Percentiles rank a stretch among this genome's conserved stretches.
Conservation (phyloP, 2,113 vertebrate species). For the Daphoenositta chrysoptera region DNA sequence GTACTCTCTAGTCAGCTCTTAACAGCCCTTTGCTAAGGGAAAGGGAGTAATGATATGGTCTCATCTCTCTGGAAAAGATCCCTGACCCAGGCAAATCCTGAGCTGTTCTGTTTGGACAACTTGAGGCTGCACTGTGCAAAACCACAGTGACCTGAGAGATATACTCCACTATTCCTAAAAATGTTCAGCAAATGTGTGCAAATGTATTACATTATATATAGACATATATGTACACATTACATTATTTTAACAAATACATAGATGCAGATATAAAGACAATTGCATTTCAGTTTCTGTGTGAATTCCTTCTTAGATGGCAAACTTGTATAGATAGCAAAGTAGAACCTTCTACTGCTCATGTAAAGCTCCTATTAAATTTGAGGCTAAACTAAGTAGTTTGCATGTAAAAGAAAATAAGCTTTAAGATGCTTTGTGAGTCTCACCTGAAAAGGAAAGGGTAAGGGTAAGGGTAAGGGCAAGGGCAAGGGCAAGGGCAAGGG, state of each 20-base stretch:
- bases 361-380: background rate
- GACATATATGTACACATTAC: background rate
- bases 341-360: background rate
- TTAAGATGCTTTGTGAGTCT: background rate
- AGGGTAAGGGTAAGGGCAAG: background rate
- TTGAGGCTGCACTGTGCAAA: background rate
- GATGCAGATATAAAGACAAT: background rate
- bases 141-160: background rate
- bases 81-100: background rate
- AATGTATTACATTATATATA: background rate
- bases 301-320: background rate
- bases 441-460: too few relatives aligned
- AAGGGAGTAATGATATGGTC: background rate
- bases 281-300: background rate
- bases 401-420: background rate
- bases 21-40: background rate
- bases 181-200: background rate
- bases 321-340: background rate
- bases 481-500: rapidly evolving
- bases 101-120: background rate
- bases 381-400: background rate
- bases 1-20: background rate
- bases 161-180: background rate
- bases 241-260: background rate
- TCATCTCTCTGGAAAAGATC: background rate